phyloP scores from a whole-genome alignment of 2,888 invertebrate species.

The Plagodis pulveraria region DNA sequence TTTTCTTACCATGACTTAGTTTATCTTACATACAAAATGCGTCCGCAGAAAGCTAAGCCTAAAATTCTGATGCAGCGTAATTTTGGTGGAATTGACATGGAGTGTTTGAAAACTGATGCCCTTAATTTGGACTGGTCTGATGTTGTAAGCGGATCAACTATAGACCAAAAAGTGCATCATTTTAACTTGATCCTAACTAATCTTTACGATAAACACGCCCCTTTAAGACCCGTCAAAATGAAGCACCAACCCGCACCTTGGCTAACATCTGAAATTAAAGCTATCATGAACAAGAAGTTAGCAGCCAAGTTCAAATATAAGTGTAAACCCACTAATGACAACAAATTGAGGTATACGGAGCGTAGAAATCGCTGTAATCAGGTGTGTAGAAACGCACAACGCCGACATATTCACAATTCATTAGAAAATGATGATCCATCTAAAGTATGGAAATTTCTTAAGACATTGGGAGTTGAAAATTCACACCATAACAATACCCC shows the following conservation, averaged over 20 bases:
- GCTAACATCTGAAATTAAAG: background rate
- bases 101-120: conserved; percentile 7
- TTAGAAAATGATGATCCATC: conserved; percentile 6
- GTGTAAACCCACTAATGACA: background rate
- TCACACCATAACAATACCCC: background rate
- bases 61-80: too few relatives aligned
- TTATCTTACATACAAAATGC: too few relatives aligned
- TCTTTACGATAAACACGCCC: background rate
- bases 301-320: background rate
- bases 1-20: too few relatives aligned
- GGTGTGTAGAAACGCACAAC: too few relatives aligned
- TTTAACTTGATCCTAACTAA: background rate
- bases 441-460: conserved; percentile 6
- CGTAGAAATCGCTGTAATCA: too few relatives aligned
- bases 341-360: background rate
- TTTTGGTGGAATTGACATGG: too few relatives aligned
- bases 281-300: background rate
- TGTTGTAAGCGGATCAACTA: background rate
- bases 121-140: background rate
- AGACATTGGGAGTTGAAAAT: conserved; percentile 6
- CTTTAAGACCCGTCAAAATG: background rate
- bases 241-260: too few relatives aligned
- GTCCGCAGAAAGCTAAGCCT: too few relatives aligned
- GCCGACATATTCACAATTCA: conserved; percentile 7
- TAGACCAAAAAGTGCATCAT: background rate